Evolutionary conservation across 2,888 invertebrate species (phyloP).

Genomic region (Meganola albula): DNA sequence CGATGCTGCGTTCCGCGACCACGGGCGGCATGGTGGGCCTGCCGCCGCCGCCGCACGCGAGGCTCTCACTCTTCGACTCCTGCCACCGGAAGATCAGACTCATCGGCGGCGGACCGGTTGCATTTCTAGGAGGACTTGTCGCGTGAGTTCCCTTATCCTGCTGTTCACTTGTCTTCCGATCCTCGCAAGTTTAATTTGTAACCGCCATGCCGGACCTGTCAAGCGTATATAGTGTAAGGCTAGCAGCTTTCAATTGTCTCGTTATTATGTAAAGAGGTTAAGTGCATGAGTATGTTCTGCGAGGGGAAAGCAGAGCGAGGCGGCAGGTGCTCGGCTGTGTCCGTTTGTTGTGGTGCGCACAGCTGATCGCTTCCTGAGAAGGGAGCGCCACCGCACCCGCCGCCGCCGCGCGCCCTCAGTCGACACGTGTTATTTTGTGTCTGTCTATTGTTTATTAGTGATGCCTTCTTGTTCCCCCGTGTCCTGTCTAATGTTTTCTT

Average conservation of each 20-base stretch:
- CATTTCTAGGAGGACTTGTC: conserved; percentile 82
- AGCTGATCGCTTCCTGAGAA: neutral
- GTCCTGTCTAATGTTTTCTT: too few species aligned
- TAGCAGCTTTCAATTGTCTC: neutral
- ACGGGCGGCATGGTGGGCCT: conserved; percentile 60
- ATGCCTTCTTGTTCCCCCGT: too few species aligned
- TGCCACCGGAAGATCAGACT: conserved; percentile 85
- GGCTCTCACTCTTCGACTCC: conserved; percentile 82
- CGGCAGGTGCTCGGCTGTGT: neutral
- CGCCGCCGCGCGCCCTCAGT: too few species aligned
- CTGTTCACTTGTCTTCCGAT: neutral
- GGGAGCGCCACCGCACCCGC: too few species aligned
- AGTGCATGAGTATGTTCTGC: neutral
- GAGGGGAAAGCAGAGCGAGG: neutral
- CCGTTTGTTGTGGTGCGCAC: neutral
- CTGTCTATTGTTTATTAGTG: too few species aligned
- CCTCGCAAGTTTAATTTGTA: neutral
- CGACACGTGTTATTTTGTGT: neutral
- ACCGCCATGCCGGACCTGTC: too few species aligned
- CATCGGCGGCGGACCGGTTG: conserved; percentile 81
- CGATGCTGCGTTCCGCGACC: conserved; percentile 65
- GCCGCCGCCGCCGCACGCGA: conserved; percentile 69
- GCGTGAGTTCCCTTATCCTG: conserved; percentile 75
- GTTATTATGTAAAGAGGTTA: neutral
- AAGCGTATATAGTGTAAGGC: neutral